phyloP scores from a whole-genome alignment of 2,113 vertebrate species.

The Saccopteryx bilineata region DNA sequence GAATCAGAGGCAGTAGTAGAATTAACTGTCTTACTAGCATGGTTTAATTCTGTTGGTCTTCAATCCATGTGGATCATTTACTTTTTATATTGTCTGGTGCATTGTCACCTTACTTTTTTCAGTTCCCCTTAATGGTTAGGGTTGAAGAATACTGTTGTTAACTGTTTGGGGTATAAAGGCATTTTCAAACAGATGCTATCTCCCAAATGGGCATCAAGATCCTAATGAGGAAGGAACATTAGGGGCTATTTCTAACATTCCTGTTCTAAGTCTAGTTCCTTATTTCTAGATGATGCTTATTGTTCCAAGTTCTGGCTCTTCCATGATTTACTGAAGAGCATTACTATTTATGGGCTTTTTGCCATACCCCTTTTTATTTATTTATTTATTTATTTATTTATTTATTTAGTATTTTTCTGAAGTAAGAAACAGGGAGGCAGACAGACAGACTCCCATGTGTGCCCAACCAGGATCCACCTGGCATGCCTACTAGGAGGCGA shows the following conservation, averaged over 20 bases:
- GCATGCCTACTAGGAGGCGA: no score
- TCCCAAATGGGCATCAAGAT: background rate
- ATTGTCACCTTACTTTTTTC: background rate
- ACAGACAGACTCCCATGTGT: no score
- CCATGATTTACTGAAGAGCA: background rate
- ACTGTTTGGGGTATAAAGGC: background rate
- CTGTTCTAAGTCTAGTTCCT: background rate
- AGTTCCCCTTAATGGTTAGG: background rate
- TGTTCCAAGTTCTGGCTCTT: background rate
- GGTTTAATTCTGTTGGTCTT: slow-evolving; percentile 26
- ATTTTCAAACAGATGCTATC: background rate
- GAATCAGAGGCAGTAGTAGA: slow-evolving; percentile 46
- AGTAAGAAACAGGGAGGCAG: no score
- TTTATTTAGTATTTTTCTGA: no score
- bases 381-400: background rate
- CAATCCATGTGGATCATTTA: background rate
- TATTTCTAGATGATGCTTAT: background rate
- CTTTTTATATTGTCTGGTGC: background rate
- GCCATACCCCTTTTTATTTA: background rate
- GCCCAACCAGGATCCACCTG: no score
- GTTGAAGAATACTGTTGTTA: background rate
- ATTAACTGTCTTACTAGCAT: slow-evolving; percentile 38
- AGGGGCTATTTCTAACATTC: background rate
- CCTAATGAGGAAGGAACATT: background rate
- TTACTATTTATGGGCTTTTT: background rate